Conservation (phyloP, 1,140 invertebrate species). For the Adoxophyes honmai region DNA sequence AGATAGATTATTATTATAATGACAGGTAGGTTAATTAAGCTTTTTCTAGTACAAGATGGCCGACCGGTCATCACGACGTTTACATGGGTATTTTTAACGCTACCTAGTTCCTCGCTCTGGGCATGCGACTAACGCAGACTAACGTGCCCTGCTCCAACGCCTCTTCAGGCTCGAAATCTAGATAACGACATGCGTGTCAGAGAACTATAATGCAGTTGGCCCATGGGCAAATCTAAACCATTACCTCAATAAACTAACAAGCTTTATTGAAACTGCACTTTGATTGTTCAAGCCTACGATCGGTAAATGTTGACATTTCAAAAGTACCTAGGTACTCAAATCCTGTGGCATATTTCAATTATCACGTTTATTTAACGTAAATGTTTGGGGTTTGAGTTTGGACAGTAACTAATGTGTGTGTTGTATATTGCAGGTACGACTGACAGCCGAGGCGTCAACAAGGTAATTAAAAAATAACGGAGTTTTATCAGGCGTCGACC, state of each 20-base stretch:
- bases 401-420: slow-evolving; percentile 10
- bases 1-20: slow-evolving; percentile 20
- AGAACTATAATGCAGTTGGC: slow-evolving; percentile 38
- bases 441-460: slow-evolving; percentile 24
- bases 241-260: slow-evolving; percentile 47
- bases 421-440: slow-evolving; percentile 28
- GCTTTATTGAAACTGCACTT: slow-evolving; percentile 40
- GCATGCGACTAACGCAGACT: slow-evolving; percentile 41
- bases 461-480: slow-evolving; percentile 34
- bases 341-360: too few relatives aligned
- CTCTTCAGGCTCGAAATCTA: slow-evolving; percentile 33
- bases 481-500: slow-evolving; percentile 18
- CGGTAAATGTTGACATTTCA: too few relatives aligned
- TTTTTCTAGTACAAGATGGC: too few relatives aligned
- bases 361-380: too few relatives aligned
- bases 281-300: slow-evolving; percentile 35
- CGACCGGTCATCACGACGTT: too few relatives aligned
- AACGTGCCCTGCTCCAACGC: slow-evolving; percentile 25
- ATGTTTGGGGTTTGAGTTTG: too few relatives aligned
- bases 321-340: too few relatives aligned
- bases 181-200: slow-evolving; percentile 49
- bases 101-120: slow-evolving; percentile 32
- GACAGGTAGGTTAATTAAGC: slow-evolving; percentile 29
- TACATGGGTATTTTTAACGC: slow-evolving; percentile 17
- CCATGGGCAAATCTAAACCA: slow-evolving; percentile 39